Evolutionary conservation across 2,113 vertebrate species (phyloP).

Genomic region (Dolichallabes microphthalmus): DNA sequence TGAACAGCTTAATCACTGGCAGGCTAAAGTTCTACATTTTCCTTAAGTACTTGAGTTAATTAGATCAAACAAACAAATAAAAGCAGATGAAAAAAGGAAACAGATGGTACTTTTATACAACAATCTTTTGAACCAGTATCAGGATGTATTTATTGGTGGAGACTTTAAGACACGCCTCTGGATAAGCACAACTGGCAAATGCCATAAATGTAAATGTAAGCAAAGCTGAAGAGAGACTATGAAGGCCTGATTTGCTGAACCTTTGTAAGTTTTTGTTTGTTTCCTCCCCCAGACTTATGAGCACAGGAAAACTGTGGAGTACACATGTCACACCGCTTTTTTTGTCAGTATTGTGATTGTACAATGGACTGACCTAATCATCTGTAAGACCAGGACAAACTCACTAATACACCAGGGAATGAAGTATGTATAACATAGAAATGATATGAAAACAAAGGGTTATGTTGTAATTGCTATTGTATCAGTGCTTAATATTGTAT

Average conservation of each 20-base stretch:
- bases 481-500: neutral
- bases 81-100: no score
- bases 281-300: slow-evolving; percentile 81
- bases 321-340: slow-evolving; percentile 91
- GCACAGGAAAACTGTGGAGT: slow-evolving; percentile 88
- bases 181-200: no score
- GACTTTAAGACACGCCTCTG: no score
- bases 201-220: no score
- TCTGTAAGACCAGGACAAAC: slow-evolving; percentile 90
- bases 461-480: neutral
- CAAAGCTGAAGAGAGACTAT: no score
- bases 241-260: neutral
- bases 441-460: neutral
- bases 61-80: no score
- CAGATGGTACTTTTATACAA: no score
- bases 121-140: no score
- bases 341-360: slow-evolving; percentile 89
- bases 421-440: slow-evolving; percentile 73
- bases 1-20: no score
- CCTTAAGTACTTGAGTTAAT: no score
- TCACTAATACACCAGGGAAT: slow-evolving; percentile 90
- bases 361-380: slow-evolving; percentile 90
- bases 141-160: no score
- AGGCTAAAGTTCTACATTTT: no score
- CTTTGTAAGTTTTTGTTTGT: neutral